Base-by-base conservation (phyloP, 2,888 invertebrate genomes). In the Choreutis nemorana region DNA sequence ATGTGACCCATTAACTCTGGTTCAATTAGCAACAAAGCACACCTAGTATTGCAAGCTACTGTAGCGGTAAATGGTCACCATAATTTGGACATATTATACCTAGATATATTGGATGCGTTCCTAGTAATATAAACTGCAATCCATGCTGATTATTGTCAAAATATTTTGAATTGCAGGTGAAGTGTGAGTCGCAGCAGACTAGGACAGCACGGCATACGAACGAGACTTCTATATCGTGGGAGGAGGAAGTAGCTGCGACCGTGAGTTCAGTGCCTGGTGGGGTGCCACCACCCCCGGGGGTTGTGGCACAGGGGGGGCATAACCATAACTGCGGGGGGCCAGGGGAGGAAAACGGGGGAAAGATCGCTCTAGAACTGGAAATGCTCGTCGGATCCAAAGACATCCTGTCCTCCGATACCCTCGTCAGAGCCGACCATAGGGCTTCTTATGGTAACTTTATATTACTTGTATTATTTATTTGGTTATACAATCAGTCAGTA, bases 371-470 rank as follows among this genome's bases (percentile, higher is more conserved):
- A 1, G 71, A 73, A 37, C 40, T 79, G 7, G 77, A 78, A 35
- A 48, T 79, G 59, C 46, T 68, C 13, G 79, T 80, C 1, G 75
- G 70, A 1, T 60, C 75, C 1, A 79, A 75, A 40, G 75, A 81
- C 10, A 68, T 83, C 20, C 55, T 81, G 26, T 72, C 83, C 0
- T 81, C 88, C 0, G 87, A 88, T 49, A 84, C 84, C 14, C 66
- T 87, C 14, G 77, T 87, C 9, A 79, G 84, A 26, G 87, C 86
- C 2, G 87, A 77, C 34, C 73, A 73, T 36, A 55, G 59, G 2
- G 54, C 60, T 75, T 54, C 59, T 3, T 35, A 40, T 13, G 55
- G 71, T 71, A 41, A 55, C 61, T 56, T 12, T 2, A 4, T 23
- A 1, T 5, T 5, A 4, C n/a, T n/a, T n/a, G n/a, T n/a, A n/a